Conservation (phyloP, 2,797 vertebrate species). For the Masticophis lateralis region DNA sequence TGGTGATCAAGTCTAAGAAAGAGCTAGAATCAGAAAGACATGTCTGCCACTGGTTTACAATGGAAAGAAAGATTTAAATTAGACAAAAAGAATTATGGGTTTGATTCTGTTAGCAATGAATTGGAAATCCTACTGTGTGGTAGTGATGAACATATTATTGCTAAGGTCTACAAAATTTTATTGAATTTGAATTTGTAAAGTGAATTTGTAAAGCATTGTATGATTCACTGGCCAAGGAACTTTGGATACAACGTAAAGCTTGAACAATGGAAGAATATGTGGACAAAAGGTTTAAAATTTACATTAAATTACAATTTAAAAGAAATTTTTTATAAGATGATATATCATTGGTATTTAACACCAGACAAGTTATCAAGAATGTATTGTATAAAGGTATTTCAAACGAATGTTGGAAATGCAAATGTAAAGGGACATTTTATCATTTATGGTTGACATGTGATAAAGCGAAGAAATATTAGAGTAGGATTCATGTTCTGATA, state of each 20-base stretch:
- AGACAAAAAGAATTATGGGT: neutral
- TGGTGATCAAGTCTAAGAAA: neutral
- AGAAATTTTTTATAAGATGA: neutral
- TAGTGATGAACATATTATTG: neutral
- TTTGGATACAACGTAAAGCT: neutral
- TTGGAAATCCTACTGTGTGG: neutral
- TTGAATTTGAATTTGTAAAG: neutral
- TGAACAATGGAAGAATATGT: neutral
- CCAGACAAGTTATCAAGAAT: neutral
- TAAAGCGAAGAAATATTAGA: neutral
- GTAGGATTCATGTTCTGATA: neutral
- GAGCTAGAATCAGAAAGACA: too few species aligned
- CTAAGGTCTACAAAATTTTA: neutral
- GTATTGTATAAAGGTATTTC: neutral
- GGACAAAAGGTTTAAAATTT: neutral
- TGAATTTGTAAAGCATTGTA: neutral
- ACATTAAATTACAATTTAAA: neutral
- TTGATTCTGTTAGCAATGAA: neutral
- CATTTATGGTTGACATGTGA: neutral
- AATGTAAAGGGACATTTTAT: neutral
- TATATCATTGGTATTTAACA: neutral
- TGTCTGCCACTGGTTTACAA: neutral
- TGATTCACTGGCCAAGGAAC: neutral
- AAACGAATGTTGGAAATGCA: neutral
- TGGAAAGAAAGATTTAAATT: neutral